phyloP scores from a whole-genome alignment of 2,797 vertebrate genomes.

The Phataginus tetradactyla region DNA sequence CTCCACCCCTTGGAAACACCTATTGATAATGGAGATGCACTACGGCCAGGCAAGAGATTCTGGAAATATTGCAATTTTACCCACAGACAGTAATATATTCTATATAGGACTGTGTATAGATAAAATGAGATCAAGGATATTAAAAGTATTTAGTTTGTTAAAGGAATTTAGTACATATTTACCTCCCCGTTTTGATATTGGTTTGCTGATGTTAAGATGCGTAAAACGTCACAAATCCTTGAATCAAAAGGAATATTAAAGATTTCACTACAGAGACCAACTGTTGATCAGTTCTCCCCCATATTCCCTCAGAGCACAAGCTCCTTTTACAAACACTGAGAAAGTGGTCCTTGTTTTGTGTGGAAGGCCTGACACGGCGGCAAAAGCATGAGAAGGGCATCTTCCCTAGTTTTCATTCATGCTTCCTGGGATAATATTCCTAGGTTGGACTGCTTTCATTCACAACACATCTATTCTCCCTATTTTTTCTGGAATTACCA shows the following conservation, averaged over 20 bases:
- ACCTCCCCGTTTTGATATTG: conserved; percentile 20
- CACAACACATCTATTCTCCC: background rate
- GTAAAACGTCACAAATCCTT: background rate
- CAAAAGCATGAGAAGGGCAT: background rate
- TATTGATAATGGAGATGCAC: too few relatives aligned
- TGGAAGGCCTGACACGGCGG: background rate
- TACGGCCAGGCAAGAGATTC: too few relatives aligned
- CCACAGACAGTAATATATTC: background rate
- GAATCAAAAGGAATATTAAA: conserved; percentile 49
- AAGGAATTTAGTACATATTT: background rate
- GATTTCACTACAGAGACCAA: background rate
- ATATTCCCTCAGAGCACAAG: background rate
- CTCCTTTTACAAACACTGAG: background rate
- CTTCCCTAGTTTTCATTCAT: background rate
- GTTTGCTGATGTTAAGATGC: conserved; percentile 6
- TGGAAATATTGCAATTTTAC: too few relatives aligned
- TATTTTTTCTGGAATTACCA: background rate
- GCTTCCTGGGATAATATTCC: background rate
- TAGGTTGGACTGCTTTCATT: background rate
- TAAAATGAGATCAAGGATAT: background rate
- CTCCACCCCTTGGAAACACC: too few relatives aligned
- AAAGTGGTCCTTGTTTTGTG: background rate
- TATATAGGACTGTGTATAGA: background rate
- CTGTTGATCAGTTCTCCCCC: background rate
- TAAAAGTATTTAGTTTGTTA: background rate